phyloP scores from a whole-genome alignment of 2,113 vertebrate species.

The Phrynosoma platyrhinos region DNA sequence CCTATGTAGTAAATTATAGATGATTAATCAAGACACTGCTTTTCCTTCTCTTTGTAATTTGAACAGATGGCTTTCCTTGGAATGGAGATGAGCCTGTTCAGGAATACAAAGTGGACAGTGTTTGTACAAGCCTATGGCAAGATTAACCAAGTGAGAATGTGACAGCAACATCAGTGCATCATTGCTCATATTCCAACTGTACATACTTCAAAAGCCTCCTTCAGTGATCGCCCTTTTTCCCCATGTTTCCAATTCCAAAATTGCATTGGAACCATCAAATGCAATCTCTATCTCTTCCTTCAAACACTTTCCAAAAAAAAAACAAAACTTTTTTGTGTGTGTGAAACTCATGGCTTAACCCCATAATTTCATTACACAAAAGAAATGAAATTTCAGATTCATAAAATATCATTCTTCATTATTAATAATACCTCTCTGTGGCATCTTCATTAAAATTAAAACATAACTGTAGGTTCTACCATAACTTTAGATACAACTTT shows the following conservation, averaged over 20 bases:
- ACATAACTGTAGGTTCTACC: not conserved
- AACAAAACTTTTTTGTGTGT: not conserved
- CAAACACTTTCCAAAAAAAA: not conserved
- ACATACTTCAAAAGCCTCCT: not conserved
- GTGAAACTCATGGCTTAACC: not conserved
- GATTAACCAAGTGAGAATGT: not conserved
- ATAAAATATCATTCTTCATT: not conserved
- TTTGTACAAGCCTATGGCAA: constrained; percentile 15
- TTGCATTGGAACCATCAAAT: too few species aligned
- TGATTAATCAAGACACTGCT: constrained; percentile 30
- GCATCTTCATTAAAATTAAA: not conserved
- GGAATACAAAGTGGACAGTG: constrained; percentile 15
- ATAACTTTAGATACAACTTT: too few species aligned
- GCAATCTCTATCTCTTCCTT: not conserved
- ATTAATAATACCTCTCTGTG: not conserved
- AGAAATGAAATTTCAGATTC: not conserved
- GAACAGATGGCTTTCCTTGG: constrained; percentile 3
- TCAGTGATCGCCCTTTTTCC: not conserved
- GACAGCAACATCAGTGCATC: not conserved
- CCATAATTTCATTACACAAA: not conserved
- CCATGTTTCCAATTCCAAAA: not conserved
- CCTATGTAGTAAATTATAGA: constrained; percentile 27
- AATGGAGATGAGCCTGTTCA: not conserved
- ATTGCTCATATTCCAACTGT: not conserved
- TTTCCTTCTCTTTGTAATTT: constrained; percentile 30